These are phyloP conservation scores for Drosophila simulans DNA, from an alignment of 1,140 invertebrate genomes.

Conservation along the genomic window DNA sequence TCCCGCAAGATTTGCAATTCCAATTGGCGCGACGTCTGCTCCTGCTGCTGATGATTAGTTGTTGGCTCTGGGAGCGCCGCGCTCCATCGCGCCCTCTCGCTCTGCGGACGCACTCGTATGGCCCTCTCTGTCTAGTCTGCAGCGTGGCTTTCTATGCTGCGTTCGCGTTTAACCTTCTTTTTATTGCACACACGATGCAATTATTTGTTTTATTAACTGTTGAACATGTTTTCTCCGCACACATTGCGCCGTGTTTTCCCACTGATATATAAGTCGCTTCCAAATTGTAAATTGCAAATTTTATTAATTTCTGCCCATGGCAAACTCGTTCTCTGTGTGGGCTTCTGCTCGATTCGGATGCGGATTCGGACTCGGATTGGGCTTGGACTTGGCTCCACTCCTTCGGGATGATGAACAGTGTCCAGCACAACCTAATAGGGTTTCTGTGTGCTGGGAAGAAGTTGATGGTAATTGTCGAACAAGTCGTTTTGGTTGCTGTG, in stretches of 20 bases:
- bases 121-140: conserved; percentile 25
- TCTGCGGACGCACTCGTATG: not conserved
- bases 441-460: not conserved
- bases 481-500: not conserved
- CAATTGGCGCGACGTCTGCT: conserved; percentile 52
- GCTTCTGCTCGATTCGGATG: conserved; percentile 8
- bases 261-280: conserved; percentile 60
- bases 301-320: conserved; percentile 68
- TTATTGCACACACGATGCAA: conserved; percentile 81
- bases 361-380: conserved; percentile 7
- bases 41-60: conserved; percentile 47
- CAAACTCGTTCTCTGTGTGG: conserved; percentile 53
- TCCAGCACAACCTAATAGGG: conserved; percentile 60
- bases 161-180: conserved; percentile 73
- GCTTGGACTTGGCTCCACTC: conserved; percentile 17
- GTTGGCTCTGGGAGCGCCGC: conserved; percentile 46
- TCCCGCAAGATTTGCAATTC: conserved; percentile 56
- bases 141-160: conserved; percentile 37
- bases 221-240: conserved; percentile 68
- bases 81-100: conserved; percentile 4
- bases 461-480: conserved; percentile 3
- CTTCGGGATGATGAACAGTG: conserved; percentile 13
- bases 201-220: conserved; percentile 84
- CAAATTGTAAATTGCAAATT: conserved; percentile 77
- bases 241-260: conserved; percentile 52